Percentiles rank a stretch among this genome's conserved stretches.
Evolutionary conservation across 2,113 vertebrate genomes (phyloP).

Genomic region (Anarrhichthys ocellatus): DNA sequence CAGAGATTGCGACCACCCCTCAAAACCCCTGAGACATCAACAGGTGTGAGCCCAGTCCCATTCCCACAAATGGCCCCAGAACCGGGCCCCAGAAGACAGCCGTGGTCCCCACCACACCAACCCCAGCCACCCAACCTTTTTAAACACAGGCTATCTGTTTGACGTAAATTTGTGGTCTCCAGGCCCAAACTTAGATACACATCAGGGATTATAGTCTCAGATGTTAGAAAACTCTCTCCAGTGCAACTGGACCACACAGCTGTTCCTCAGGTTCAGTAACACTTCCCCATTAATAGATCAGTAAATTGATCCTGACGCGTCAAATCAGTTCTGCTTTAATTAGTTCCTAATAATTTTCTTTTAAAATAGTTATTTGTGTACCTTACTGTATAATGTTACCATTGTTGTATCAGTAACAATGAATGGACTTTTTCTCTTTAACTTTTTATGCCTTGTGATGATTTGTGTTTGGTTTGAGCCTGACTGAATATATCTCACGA

Average conservation of each 20-base stretch:
- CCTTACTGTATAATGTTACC: not conserved
- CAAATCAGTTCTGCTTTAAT: not conserved
- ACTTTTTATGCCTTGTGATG: not conserved
- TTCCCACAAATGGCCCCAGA: no score
- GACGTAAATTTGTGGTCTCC: not conserved
- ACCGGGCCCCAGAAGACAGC: no score
- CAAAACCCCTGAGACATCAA: no score
- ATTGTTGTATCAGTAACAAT: not conserved
- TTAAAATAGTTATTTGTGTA: not conserved
- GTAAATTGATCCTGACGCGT: not conserved
- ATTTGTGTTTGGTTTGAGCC: not conserved
- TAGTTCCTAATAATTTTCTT: not conserved
- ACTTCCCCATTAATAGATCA: not conserved
- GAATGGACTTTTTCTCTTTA: not conserved
- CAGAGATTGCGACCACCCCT: no score
- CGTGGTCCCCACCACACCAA: no score
- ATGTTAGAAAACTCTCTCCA: not conserved
- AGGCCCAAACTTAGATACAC: not conserved
- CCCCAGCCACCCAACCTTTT: no score
- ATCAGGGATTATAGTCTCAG: not conserved
- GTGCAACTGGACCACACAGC: not conserved
- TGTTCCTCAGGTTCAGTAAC: not conserved
- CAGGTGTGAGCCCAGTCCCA: no score
- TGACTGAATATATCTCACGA: not conserved
- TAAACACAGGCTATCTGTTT: not conserved